Conservation (phyloP, 2,113 vertebrate species). For the Chunga burmeisteri region DNA sequence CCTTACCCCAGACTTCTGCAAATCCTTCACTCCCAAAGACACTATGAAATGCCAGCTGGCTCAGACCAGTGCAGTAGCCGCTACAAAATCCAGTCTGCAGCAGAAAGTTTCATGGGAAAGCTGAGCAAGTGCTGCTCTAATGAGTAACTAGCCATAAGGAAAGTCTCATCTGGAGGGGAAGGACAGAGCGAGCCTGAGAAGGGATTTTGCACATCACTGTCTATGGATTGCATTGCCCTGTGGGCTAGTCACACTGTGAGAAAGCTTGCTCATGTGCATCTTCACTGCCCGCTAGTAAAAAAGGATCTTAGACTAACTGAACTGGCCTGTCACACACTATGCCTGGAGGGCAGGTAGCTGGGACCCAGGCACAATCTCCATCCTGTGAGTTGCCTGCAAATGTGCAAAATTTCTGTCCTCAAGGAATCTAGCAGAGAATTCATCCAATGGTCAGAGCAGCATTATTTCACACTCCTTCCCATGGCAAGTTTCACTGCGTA, state of each 20-base stretch:
- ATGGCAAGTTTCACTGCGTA: background rate
- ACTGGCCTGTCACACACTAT: background rate
- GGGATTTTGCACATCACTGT: background rate
- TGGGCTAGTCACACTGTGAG: background rate
- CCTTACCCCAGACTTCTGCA: background rate
- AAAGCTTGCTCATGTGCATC: background rate
- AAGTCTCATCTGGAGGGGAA: background rate
- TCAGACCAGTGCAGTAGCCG: background rate
- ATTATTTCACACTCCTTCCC: background rate
- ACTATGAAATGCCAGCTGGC: fast-evolving
- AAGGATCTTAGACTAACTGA: background rate
- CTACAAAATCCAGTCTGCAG: background rate
- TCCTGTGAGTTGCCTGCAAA: background rate
- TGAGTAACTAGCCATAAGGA: background rate
- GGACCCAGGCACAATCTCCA: background rate
- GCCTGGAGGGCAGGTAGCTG: background rate
- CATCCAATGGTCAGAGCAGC: background rate
- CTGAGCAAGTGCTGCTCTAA: background rate
- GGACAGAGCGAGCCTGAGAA: background rate
- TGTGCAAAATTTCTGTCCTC: background rate
- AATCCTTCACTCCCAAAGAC: background rate
- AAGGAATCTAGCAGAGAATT: background rate
- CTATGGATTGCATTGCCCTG: background rate
- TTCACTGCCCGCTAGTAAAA: background rate
- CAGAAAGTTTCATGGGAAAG: background rate